Conservation (phyloP, 2,113 vertebrate genomes). For the Phasianus colchicus region DNA sequence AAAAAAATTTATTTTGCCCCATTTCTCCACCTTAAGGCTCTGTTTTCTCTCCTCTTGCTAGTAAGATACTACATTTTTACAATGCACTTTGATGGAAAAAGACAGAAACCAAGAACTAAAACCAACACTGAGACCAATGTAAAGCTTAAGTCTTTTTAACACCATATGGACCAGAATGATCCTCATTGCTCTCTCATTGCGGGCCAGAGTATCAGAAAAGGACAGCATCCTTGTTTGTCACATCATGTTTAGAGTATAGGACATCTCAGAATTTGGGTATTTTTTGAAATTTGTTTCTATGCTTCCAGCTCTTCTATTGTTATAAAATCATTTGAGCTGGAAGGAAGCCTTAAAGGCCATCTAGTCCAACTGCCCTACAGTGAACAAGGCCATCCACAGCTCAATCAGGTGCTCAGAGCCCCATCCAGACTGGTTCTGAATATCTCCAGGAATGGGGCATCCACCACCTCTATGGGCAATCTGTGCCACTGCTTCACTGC, state of each 20-base stretch:
- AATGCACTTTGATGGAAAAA: not conserved
- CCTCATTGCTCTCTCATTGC: accelerated
- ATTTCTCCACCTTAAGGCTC: not conserved
- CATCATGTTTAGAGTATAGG: not conserved
- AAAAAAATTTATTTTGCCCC: not conserved
- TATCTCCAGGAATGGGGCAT: too few relatives aligned
- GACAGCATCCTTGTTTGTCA: not conserved
- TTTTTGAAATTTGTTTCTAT: not conserved
- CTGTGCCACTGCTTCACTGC: too few relatives aligned
- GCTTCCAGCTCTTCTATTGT: not conserved
- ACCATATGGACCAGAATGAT: accelerated
- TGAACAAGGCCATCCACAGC: too few relatives aligned
- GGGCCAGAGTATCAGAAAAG: not conserved
- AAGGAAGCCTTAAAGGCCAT: too few relatives aligned
- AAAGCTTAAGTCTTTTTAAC: not conserved
- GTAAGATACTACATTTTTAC: not conserved
- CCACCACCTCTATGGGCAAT: too few relatives aligned
- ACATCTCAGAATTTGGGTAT: not conserved
- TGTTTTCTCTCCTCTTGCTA: not conserved
- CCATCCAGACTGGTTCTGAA: too few relatives aligned
- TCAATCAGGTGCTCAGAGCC: too few relatives aligned
- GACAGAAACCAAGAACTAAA: not conserved
- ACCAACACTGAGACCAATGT: not conserved
- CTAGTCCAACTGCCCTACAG: too few relatives aligned
- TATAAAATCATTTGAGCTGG: too few relatives aligned